Base-by-base conservation (phyloP, 2,888 invertebrate genomes). In the Linnaemya tessellans region DNA sequence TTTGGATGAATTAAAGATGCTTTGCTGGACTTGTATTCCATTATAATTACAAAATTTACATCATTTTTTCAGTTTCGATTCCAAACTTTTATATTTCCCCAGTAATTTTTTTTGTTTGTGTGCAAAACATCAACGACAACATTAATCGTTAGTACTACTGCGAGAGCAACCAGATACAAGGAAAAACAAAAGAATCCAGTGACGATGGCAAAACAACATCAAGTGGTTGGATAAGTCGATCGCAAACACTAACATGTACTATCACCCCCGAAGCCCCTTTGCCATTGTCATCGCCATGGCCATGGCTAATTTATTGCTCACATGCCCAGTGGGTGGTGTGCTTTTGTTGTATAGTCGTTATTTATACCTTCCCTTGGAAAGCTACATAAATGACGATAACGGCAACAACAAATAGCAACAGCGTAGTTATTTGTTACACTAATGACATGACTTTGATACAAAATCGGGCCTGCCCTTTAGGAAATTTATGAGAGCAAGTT, bases 241-340 rank as follows among this genome's bases (percentile, higher is more conserved):
- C 22, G 43, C 64, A 56, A 56, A 43, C 54, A 49, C 35, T 43
- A 30, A 30, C 20, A 18, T 65, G 10, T 13, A 20, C 43, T 64
- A 30, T n/a, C 3, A 18, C 1, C 49, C 3, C n/a, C 20, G 1
- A 54, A 4, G 10, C 70, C 35, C 54, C 15, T 13, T 49, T 25
- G 15, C 15, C n/a, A n/a, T n/a, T n/a, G n/a, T n/a, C n/a, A n/a
- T n/a, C n/a, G n/a, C 15, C 7, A 62, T 3, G 13, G 38, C 9
- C 43, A 43, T 49, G 49, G 10, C 46, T 80, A 80, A 80, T 80
- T 75, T 70, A 82, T 64, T 64, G 75, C 62, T 70, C 81, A 75
- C 62, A 70, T 68, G 25, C 75, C 62, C 75, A 20, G 64, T 71
- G 75, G 81, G 77, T 64, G 70, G 46, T 51, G 46, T 22, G 15